These are phyloP conservation scores for Andrena hattorfiana DNA, from an alignment of 2,888 invertebrate genomes.

Conservation along the genomic window DNA sequence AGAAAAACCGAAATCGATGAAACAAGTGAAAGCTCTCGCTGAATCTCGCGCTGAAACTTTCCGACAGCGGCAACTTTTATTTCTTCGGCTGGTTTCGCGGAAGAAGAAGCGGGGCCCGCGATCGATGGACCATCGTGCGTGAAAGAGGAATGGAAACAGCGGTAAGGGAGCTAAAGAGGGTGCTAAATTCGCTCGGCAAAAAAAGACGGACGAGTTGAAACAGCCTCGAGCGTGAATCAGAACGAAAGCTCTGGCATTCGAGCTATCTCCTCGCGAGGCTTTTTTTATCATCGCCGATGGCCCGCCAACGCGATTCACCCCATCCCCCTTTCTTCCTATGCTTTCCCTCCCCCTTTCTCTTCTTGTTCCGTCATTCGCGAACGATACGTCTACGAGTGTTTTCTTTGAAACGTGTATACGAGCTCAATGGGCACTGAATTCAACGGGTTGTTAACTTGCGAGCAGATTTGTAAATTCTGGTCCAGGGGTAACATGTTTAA, in stretches of 20 bases:
- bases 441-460: background rate
- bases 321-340: background rate
- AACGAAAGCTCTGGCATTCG: constrained; percentile 30
- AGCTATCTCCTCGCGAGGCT: constrained; percentile 46
- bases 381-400: background rate
- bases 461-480: background rate
- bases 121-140: constrained; percentile 43
- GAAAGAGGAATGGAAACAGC: constrained; percentile 19
- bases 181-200: constrained; percentile 48
- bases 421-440: background rate
- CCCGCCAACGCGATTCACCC: constrained; percentile 37
- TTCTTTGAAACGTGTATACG: background rate
- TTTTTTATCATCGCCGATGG: constrained; percentile 32
- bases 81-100: constrained; percentile 26
- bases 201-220: constrained; percentile 32
- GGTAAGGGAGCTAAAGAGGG: constrained; percentile 53
- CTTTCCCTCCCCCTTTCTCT: constrained; percentile 10
- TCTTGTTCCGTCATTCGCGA: constrained; percentile 4
- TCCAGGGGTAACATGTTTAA: no score
- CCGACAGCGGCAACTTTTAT: constrained; percentile 39
- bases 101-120: constrained; percentile 41
- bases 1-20: constrained; percentile 25
- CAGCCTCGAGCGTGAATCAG: constrained; percentile 47
- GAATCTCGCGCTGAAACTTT: constrained; percentile 27
- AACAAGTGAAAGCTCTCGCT: constrained; percentile 29